Conservation (phyloP, 2,888 invertebrate genomes). For the Deilephila elpenor region DNA sequence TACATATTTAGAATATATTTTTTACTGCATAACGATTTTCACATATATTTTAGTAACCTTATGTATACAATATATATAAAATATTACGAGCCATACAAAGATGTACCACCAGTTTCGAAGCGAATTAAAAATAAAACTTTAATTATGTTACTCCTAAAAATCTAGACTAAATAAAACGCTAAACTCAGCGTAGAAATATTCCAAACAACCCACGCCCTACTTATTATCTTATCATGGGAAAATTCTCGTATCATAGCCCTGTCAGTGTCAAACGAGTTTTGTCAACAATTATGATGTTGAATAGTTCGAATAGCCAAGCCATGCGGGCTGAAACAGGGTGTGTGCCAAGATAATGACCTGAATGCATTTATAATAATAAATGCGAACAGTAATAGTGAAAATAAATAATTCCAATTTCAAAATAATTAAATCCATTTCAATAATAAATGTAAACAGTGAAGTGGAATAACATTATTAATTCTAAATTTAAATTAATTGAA, state of each 20-base stretch:
- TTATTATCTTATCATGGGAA: constrained; percentile 42
- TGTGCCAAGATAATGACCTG: background rate
- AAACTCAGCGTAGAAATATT: background rate
- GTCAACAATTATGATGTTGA: constrained; percentile 28
- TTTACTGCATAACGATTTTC: too few species aligned
- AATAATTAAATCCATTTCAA: background rate
- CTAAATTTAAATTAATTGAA: background rate
- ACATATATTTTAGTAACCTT: too few species aligned
- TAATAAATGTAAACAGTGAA: constrained; percentile 5
- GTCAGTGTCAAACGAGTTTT: constrained; percentile 32
- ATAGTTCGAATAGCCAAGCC: constrained; percentile 22
- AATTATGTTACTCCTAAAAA: too few species aligned
- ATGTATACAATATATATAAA: too few species aligned
- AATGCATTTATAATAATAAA: background rate
- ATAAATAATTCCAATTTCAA: background rate
- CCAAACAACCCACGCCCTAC: background rate
- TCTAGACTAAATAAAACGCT: background rate
- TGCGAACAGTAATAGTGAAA: background rate
- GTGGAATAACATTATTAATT: background rate
- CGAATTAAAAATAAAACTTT: too few species aligned
- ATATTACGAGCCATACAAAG: too few species aligned
- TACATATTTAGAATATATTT: too few species aligned
- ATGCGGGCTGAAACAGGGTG: constrained; percentile 33
- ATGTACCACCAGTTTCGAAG: too few species aligned
- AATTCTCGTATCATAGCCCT: constrained; percentile 36